Conservation (phyloP, 1,140 invertebrate genomes). For the Apolygus lucorum region DNA sequence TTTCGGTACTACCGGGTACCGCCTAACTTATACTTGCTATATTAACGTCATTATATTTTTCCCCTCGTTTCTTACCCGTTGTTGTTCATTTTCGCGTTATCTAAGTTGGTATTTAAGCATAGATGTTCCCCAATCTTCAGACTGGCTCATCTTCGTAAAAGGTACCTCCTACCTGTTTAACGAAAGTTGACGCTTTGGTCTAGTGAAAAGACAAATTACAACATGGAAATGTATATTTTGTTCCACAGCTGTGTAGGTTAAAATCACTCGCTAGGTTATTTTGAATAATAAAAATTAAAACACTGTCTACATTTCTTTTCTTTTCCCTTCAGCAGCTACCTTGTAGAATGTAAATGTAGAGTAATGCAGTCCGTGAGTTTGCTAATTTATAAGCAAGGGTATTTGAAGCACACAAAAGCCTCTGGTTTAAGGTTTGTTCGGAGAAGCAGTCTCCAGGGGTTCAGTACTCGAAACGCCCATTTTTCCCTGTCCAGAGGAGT, state of each 20-base stretch:
- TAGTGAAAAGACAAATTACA: background rate
- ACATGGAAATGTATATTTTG: constrained; percentile 4
- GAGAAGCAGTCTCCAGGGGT: too few relatives aligned
- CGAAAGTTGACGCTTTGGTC: background rate
- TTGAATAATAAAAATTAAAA: constrained; percentile 6
- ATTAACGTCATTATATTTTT: background rate
- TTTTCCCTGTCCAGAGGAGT: too few relatives aligned
- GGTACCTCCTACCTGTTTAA: background rate
- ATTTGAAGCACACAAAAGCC: too few relatives aligned
- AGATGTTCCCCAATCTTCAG: background rate
- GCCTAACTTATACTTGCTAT: too few relatives aligned
- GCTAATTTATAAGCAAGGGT: too few relatives aligned
- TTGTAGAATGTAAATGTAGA: too few relatives aligned
- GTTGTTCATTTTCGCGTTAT: background rate
- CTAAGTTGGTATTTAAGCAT: background rate
- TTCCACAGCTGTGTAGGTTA: constrained; percentile 8
- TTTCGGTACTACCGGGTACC: too few relatives aligned
- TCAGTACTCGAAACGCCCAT: too few relatives aligned
- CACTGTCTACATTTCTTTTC: too few relatives aligned
- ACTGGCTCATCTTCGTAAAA: background rate
- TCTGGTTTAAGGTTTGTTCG: too few relatives aligned
- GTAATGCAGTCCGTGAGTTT: too few relatives aligned
- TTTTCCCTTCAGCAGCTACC: too few relatives aligned
- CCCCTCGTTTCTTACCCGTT: background rate
- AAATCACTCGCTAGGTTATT: constrained; percentile 5